A percentile compares a stretch with the other conserved stretches of the same genome.
These are phyloP conservation scores for Morinoia aosen DNA, from an alignment of 2,888 invertebrate genomes.

Conservation along the genomic window DNA sequence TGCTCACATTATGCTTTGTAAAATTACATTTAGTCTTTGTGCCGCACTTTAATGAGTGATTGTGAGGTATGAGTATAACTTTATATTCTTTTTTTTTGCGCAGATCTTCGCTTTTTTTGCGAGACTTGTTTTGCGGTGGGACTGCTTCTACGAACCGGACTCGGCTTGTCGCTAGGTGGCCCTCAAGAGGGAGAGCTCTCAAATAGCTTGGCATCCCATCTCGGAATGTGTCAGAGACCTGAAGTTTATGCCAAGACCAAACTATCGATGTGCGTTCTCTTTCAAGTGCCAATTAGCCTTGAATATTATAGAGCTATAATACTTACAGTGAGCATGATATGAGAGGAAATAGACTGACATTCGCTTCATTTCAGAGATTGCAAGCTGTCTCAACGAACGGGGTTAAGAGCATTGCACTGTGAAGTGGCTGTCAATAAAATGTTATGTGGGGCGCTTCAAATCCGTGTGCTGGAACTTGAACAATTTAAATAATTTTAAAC, in stretches of 20 bases:
- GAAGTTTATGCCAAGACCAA: background rate
- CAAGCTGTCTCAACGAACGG: no score
- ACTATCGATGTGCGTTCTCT: background rate
- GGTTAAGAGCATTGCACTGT: no score
- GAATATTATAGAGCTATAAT: background rate
- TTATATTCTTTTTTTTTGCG: no score
- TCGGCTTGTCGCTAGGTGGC: background rate
- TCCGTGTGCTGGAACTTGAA: no score
- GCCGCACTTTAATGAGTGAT: no score
- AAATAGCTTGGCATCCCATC: slow-evolving; percentile 18
- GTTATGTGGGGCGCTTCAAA: no score
- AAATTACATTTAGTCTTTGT: no score
- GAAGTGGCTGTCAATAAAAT: background rate
- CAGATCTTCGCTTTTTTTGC: background rate
- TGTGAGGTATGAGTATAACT: no score
- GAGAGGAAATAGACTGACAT: background rate
- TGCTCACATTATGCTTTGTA: no score
- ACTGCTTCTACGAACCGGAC: background rate
- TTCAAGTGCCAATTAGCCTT: background rate
- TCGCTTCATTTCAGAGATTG: background rate
- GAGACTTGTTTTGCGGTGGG: background rate
- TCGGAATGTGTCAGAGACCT: background rate
- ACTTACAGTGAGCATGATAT: background rate
- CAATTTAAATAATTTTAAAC: no score
- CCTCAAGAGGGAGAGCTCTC: background rate